Conservation (phyloP, 2,888 invertebrate genomes). For the Drosophila subsilvestris region DNA sequence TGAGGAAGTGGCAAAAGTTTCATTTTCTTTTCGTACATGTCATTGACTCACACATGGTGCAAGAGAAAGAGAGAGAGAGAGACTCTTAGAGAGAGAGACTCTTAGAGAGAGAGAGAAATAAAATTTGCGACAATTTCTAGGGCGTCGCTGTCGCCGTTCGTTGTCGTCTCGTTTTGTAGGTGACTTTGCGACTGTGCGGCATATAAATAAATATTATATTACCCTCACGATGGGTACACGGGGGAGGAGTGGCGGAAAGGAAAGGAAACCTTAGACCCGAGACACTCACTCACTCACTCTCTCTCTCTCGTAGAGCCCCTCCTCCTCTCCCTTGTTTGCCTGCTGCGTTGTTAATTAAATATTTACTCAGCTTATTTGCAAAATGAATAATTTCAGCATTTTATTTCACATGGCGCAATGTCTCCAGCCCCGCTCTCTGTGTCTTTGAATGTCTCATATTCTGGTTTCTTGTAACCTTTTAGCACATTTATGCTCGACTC, state of each 20-base stretch:
- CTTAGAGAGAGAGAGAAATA: slow-evolving; percentile 15
- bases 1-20: slow-evolving; percentile 42
- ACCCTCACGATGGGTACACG: slow-evolving; percentile 41
- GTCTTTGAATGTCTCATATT: slow-evolving; percentile 2
- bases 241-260: background rate
- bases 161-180: slow-evolving; percentile 46
- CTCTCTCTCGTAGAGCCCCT: background rate
- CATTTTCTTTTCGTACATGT: slow-evolving; percentile 24
- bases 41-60: slow-evolving; percentile 40
- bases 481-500: slow-evolving; percentile 61
- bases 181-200: slow-evolving; percentile 50
- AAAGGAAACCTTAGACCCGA: slow-evolving; percentile 68
- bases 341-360: slow-evolving; percentile 79
- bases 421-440: slow-evolving; percentile 14
- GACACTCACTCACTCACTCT: slow-evolving; percentile 3
- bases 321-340: slow-evolving; percentile 20
- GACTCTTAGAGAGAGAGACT: no score
- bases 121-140: slow-evolving; percentile 47
- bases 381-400: slow-evolving; percentile 80
- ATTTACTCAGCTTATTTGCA: slow-evolving; percentile 81
- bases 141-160: slow-evolving; percentile 34
- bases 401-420: slow-evolving; percentile 64
- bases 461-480: slow-evolving; percentile 45
- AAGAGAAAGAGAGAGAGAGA: slow-evolving; percentile 3
- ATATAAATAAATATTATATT: slow-evolving; percentile 75